Base-by-base conservation (phyloP, 1,140 invertebrate genomes). In the Periplaneta americana region DNA sequence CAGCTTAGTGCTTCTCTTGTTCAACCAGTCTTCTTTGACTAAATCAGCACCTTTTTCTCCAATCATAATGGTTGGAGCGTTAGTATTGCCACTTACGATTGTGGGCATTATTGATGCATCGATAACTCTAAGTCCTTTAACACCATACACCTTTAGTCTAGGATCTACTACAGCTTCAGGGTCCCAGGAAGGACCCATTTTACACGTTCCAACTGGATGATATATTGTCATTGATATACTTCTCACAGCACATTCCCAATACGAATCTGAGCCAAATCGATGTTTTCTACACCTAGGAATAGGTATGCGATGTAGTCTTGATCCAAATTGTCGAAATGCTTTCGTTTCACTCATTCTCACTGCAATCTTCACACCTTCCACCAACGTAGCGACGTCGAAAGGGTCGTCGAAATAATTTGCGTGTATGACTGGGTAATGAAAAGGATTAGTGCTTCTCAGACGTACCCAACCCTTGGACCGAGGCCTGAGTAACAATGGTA, bases 211-310 rank as follows among this genome's bases (percentile, higher is more conserved):
- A 0, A 85, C 85, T 0, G 85, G 85, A 83, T 89, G 87, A 85
- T 96, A 97, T 82, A 97, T 94, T 4, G 96, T 97, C 93, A 96
- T 95, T 0, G 95, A 93, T 75, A 96, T 94, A 32, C 95, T 95
- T 32, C 95, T 88, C 17, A 96, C 95, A 85, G 95, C 93, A 85
- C 96, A 97, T 85, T 96, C 96, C 89, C 96, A 93, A 84, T 97
- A 97, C 6, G 91, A 91, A 83, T 97, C 95, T 2, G 92, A 93
- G 22, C 91, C 92, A 85, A 96, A 96, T 83, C 91, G 90, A 34
- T 91, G 89, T 74, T 94, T 90, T 82, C 91, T 92, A 85, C 96
- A 97, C n/a, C 95, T 95, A 1, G 95, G 95, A 83, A 96, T 87
- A 9, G 94, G 93, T 9, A 92, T 91, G 37, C 90, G 90, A 85